Evolutionary conservation across 2,113 vertebrate genomes (phyloP).

Genomic region (Trogon melanurus): DNA sequence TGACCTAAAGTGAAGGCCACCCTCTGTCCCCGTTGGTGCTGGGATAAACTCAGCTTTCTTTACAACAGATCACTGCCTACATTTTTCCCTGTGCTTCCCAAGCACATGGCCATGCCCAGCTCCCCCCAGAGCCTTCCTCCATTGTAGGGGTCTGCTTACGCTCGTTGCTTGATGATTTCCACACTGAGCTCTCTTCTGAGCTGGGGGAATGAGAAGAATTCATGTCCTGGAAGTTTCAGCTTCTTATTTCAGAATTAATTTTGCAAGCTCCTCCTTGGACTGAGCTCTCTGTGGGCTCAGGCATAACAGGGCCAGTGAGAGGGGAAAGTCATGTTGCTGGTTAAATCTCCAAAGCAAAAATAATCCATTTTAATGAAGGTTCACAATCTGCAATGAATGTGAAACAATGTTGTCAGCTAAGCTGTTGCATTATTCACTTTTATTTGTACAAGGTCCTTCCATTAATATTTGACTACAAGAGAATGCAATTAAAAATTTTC

Average conservation of each 20-base stretch:
- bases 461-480: constrained; percentile 76
- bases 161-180: background rate
- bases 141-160: background rate
- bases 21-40: background rate
- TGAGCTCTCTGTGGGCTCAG: background rate
- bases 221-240: constrained; percentile 40
- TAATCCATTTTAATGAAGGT: constrained; percentile 75
- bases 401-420: constrained; percentile 75
- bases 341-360: constrained; percentile 73
- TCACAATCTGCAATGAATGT: constrained; percentile 74
- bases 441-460: constrained; percentile 74
- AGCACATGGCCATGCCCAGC: fast-evolving
- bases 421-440: constrained; percentile 76
- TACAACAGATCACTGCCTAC: background rate
- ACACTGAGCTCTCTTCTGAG: background rate
- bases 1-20: background rate
- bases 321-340: constrained; percentile 64
- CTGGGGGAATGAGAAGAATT: background rate
- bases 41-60: background rate
- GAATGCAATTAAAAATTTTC: constrained; percentile 75
- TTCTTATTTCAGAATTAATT: constrained; percentile 43
- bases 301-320: constrained; percentile 54
- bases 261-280: constrained; percentile 59
- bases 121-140: background rate
- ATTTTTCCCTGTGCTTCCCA: background rate